Percentiles rank a stretch among this genome's conserved stretches.
Evolutionary conservation across 2,797 vertebrate species (phyloP).

Genomic region (Morelia viridis): DNA sequence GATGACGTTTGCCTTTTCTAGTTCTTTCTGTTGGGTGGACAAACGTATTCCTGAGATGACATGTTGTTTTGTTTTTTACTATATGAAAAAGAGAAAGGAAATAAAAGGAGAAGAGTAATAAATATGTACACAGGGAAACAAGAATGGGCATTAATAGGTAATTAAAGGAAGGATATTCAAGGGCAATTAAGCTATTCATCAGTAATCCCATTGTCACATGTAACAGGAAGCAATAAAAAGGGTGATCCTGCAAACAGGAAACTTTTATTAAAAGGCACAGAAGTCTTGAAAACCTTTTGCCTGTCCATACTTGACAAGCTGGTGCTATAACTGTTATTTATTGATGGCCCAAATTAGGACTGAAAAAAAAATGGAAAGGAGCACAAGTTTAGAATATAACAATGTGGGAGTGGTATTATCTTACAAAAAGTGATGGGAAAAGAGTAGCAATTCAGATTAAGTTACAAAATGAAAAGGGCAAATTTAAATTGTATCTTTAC

Average conservation of each 20-base stretch:
- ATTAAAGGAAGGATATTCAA: neutral
- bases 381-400: neutral
- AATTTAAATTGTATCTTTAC: neutral
- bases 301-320: neutral
- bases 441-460: neutral
- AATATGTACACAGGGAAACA: neutral
- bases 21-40: neutral
- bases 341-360: neutral
- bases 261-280: constrained; percentile 7
- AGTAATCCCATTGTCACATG: neutral
- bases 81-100: neutral
- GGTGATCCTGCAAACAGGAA: neutral
- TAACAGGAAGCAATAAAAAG: constrained; percentile 3
- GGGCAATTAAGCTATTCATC: neutral
- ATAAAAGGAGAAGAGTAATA: neutral
- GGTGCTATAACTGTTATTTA: neutral
- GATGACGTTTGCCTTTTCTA: neutral
- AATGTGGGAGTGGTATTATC: neutral
- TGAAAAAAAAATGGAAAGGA: neutral
- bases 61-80: neutral
- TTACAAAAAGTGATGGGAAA: neutral
- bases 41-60: neutral
- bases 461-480: neutral
- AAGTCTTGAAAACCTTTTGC: neutral
- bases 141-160: neutral